Base-by-base conservation (phyloP, 2,113 vertebrate species). In the Pogonocichla stellata region DNA sequence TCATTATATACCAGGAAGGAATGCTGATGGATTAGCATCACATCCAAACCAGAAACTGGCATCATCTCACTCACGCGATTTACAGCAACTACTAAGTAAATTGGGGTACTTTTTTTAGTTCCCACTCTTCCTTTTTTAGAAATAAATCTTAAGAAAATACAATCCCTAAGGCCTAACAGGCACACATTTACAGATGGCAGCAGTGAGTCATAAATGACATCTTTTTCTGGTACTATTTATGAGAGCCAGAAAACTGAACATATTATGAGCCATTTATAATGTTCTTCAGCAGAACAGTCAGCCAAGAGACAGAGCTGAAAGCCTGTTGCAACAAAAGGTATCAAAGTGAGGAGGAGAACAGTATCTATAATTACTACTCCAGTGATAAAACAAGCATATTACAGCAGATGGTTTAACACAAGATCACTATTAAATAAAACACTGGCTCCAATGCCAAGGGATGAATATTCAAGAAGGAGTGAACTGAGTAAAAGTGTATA, bases 251-350 rank as follows among this genome's bases (percentile, higher is more conserved):
- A 88, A 89, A 31, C 42, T 50, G 34, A 84, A 71, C 79, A 62
- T 45, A 70, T 89, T 66, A 48, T 25, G 87, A 91, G 61, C 91
- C 77, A 69, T 96, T 97, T 95, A 93, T 84, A 97, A 90, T 12
- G 75, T 48, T 92, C 69, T 95, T 75, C 92, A 62, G 83, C 34
- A 82, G 72, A 88, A 84, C 71, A 80, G 82, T 80, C 90, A 85
- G 88, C 65, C 87, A 94, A 90, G 79, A 90, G 70, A 79, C 77
- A 77, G 85, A 92, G 87, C 73, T 86, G 94, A 90, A 96, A 88
- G 79, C 65, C 89, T 90, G 74, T 70, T 96, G 84, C 72, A 96
- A 96, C 94, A 97, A 96, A 97, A 97, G 88, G 90, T 79, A 90
- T 50, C 80, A 42, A 77, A 95, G 48, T 81, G 66, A 94, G 82